Conservation (phyloP, 2,888 invertebrate species). For the Macaria notata region DNA sequence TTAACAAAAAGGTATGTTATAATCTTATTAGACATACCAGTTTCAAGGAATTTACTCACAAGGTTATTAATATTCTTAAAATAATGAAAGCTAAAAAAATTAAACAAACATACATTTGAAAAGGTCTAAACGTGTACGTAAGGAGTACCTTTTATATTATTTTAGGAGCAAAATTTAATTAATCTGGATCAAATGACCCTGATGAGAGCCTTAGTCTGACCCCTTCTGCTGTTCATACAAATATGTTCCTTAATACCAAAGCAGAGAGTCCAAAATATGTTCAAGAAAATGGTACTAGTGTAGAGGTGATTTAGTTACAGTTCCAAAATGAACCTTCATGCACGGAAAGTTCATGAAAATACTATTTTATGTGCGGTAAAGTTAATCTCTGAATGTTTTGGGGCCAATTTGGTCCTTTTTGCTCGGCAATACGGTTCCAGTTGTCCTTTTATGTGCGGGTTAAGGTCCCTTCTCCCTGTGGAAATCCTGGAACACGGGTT, state of each 20-base stretch:
- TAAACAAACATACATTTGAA: slow-evolving; percentile 33
- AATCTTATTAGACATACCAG: too few relatives aligned
- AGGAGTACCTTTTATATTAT: slow-evolving; percentile 49
- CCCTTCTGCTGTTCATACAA: slow-evolving; percentile 10
- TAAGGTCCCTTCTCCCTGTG: slow-evolving; percentile 34
- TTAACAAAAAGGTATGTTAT: too few relatives aligned
- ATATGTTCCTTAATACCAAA: slow-evolving; percentile 21
- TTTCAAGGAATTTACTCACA: too few relatives aligned
- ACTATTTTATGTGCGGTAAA: slow-evolving; percentile 29
- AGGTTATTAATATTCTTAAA: too few relatives aligned
- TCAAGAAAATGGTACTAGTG: neutral
- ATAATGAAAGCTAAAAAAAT: slow-evolving; percentile 3
- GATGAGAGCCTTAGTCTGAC: slow-evolving; percentile 23
- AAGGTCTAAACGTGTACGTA: slow-evolving; percentile 29
- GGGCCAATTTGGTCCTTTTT: slow-evolving; percentile 8
- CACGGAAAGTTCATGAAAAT: slow-evolving; percentile 18
- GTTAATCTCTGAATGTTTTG: slow-evolving; percentile 20
- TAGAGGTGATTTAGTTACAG: slow-evolving; percentile 5
- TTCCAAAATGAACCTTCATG: slow-evolving; percentile 24
- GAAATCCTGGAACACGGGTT: slow-evolving; percentile 52
- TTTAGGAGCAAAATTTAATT: slow-evolving; percentile 51
- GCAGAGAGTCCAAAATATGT: slow-evolving; percentile 9
- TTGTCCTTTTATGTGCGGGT: slow-evolving; percentile 15
- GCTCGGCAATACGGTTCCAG: slow-evolving; percentile 3
- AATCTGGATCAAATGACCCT: slow-evolving; percentile 35